Conservation (phyloP, 2,797 vertebrate genomes). For the Malacoctenus gilli region DNA sequence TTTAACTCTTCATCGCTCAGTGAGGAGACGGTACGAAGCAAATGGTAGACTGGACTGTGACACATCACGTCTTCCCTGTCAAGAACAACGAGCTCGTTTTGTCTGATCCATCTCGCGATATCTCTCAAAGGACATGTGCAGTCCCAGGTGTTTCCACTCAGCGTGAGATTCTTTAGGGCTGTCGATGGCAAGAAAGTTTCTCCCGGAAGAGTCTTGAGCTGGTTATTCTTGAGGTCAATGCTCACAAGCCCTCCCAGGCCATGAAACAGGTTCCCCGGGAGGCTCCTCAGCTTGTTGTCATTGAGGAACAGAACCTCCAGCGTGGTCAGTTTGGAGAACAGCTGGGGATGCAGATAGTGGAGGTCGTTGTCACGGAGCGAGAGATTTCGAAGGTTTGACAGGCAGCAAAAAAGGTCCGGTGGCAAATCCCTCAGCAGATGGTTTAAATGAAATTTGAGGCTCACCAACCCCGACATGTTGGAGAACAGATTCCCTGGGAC, state of each 20-base stretch:
- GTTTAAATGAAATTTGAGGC: constrained; percentile 82
- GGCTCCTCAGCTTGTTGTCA: constrained; percentile 73
- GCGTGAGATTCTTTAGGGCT: constrained; percentile 40
- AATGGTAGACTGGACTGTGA: constrained; percentile 42
- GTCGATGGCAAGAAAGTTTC: constrained; percentile 63
- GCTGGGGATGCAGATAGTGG: constrained; percentile 70
- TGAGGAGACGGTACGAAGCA: constrained; percentile 43
- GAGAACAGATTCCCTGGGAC: constrained; percentile 86
- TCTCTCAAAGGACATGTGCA: constrained; percentile 84
- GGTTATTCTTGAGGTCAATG: constrained; percentile 72
- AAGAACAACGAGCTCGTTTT: constrained; percentile 57
- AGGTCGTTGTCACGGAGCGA: constrained; percentile 82
- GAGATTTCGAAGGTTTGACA: constrained; percentile 79
- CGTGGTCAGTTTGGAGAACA: constrained; percentile 78
- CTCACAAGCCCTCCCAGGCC: constrained; percentile 67
- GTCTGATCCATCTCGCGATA: constrained; percentile 81
- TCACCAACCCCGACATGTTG: constrained; percentile 85
- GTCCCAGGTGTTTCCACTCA: constrained; percentile 84
- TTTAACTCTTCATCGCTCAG: constrained; percentile 58
- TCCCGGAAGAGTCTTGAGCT: constrained; percentile 65
- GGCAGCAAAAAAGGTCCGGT: constrained; percentile 79
- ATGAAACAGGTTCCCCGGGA: constrained; percentile 78
- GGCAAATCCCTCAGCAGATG: constrained; percentile 79
- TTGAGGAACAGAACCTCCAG: constrained; percentile 77
- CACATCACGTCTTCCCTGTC: constrained; percentile 64